phyloP scores from a whole-genome alignment of 2,113 vertebrate species.

The Capreolus pygargus region DNA sequence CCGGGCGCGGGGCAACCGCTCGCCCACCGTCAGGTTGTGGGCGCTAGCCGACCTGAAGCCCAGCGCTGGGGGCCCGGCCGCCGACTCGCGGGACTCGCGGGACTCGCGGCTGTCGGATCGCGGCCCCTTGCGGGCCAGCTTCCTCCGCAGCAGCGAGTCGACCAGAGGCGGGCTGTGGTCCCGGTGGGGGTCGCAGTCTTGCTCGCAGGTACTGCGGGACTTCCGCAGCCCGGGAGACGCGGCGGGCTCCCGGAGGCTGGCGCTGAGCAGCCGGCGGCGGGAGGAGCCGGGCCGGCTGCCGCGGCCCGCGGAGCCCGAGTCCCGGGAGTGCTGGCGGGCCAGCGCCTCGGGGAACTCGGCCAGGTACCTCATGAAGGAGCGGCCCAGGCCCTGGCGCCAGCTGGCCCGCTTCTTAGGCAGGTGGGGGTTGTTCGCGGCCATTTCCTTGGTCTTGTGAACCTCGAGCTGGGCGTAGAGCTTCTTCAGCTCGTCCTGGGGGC shows the following conservation, averaged over 20 bases:
- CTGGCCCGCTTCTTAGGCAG: constrained; percentile 87
- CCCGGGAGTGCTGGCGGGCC: constrained; percentile 82
- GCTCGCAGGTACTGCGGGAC: constrained; percentile 81
- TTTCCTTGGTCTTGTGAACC: constrained; percentile 90
- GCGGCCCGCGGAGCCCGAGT: constrained; percentile 65
- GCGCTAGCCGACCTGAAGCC: constrained; percentile 92
- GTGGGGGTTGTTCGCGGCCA: constrained; percentile 93
- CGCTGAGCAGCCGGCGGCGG: constrained; percentile 61
- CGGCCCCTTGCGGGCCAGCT: constrained; percentile 59
- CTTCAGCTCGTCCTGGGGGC: constrained; percentile 92
- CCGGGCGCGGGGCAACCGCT: constrained; percentile 78
- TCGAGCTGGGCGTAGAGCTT: constrained; percentile 95
- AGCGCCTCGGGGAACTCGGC: constrained; percentile 85
- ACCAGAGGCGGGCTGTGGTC: constrained; percentile 75
- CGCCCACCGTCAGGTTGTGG: constrained; percentile 87
- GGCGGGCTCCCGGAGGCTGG: constrained; percentile 71
- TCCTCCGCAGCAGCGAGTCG: constrained; percentile 75
- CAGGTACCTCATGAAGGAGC: constrained; percentile 84
- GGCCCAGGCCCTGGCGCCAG: constrained; percentile 84
- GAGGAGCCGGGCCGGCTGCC: constrained; percentile 79
- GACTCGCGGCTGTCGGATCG: constrained; percentile 83
- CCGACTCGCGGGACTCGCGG: constrained; percentile 42
- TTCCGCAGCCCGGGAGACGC: constrained; percentile 74
- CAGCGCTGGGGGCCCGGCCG: constrained; percentile 80
- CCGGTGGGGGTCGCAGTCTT: constrained; percentile 68